phyloP scores from a whole-genome alignment of 2,113 vertebrate species.

The Felis catus region F.catus_Fca126_mat1.0 CM031419.1:46459001-46459500 shows the following conservation, averaged over 20 bases:
- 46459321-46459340: neutral
- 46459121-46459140: too few species aligned
- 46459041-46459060: too few species aligned
- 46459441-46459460: slow-evolving; percentile 71
- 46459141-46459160: too few species aligned
- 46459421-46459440: slow-evolving; percentile 65
- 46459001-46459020: too few species aligned
- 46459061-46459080: too few species aligned
- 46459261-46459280: neutral
- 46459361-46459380: slow-evolving; percentile 18
- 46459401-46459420: slow-evolving; percentile 59
- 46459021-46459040: too few species aligned
- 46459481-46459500: slow-evolving; percentile 60
- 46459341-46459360: neutral
- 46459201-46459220: neutral
- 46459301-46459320: neutral
- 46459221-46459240: neutral
- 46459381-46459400: neutral
- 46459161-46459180: too few species aligned
- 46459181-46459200: too few species aligned
- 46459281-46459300: neutral
- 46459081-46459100: too few species aligned
- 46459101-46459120: too few species aligned
- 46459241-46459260: neutral
- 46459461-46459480: slow-evolving; percentile 77